Base-by-base conservation (phyloP, 2,888 invertebrate species). In the Hedychridium roseum region DNA sequence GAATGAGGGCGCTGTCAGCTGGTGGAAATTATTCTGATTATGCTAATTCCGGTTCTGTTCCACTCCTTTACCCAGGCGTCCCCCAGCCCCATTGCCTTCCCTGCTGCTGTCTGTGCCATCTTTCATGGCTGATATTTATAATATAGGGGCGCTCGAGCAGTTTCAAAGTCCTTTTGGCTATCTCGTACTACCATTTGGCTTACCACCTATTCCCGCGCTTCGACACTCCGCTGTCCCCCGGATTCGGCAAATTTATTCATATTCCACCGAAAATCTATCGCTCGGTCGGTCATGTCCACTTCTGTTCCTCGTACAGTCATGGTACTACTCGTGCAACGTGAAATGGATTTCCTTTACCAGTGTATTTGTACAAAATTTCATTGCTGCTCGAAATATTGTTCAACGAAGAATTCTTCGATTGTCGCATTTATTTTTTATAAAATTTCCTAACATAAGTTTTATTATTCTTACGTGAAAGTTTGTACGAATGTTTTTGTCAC, bases 21-120 rank as follows among this genome's bases (percentile, higher is more conserved):
- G 83, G 80, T 81, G 82, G 80, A 82, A 83, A 83, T 83, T 83
- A 83, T 83, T 83, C 82, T 83, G 83, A 83, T 83, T 83, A 83
- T 83, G 83, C 83, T 83, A 83, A 83, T 83, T 83, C 81, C 80
- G 81, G 81, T 81, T 82, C 80, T 81, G 76, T 78, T 78, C 78
- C 78, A 76, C 78, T 78, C 78, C 78, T 78, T 78, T 78, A 78
- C 76, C 76, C 76, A 73, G 66, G 67, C 74, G 64, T 57, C 59
- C 66, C 64, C 61, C 66, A 58, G 51, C 60, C 58, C 66, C 65
- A 62, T 60, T 49, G 23, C 72, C 71, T 68, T 73, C 76, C 74
- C 74, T 73, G 73, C 74, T 73, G 70, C 78, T 78, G 78, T 78
- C 78, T 78, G 72, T 76, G 78, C 78, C 78, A 78, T 79, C 78